Evolutionary conservation across 2,113 vertebrate species (phyloP).

Genomic region (Paradoxurus hermaphroditus): DNA sequence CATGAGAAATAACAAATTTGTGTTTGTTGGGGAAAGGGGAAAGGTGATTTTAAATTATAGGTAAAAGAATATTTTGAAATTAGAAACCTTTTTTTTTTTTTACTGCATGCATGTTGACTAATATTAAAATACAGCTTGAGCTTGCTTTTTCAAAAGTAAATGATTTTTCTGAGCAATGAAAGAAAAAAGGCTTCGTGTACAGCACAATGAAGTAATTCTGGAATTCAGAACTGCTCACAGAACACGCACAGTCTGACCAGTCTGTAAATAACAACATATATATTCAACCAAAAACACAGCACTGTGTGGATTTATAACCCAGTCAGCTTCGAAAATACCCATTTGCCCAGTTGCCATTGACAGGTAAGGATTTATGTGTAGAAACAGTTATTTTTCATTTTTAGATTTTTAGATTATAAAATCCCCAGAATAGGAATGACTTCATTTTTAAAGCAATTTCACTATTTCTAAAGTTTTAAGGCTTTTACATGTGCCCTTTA

Average conservation of each 20-base stretch:
- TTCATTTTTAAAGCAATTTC: slow-evolving; percentile 52
- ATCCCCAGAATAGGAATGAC: slow-evolving; percentile 4
- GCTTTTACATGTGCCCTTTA: slow-evolving; percentile 39
- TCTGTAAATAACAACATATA: slow-evolving; percentile 18
- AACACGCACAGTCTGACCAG: neutral
- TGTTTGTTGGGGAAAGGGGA: neutral
- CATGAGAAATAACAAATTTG: neutral
- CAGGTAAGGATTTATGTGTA: slow-evolving; percentile 55
- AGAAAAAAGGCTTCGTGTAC: neutral
- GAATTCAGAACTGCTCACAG: slow-evolving; percentile 42
- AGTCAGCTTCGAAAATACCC: slow-evolving; percentile 39
- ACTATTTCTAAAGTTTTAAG: slow-evolving; percentile 4
- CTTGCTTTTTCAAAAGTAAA: neutral
- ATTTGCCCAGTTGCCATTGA: slow-evolving; percentile 36
- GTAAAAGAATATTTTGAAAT: neutral
- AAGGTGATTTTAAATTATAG: neutral
- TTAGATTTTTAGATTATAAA: slow-evolving; percentile 55
- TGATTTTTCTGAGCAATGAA: slow-evolving; percentile 32
- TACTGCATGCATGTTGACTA: neutral
- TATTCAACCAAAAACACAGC: slow-evolving; percentile 6
- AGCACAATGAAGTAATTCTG: neutral
- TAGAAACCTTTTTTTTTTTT: neutral
- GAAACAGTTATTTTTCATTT: slow-evolving; percentile 57
- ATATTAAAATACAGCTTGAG: neutral
- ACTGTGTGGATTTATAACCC: slow-evolving; percentile 37